Percentiles rank a stretch among this genome's conserved stretches.
These are phyloP conservation scores for Conistra vaccinii DNA, from an alignment of 2,888 invertebrate genomes.

Conservation along the genomic window DNA sequence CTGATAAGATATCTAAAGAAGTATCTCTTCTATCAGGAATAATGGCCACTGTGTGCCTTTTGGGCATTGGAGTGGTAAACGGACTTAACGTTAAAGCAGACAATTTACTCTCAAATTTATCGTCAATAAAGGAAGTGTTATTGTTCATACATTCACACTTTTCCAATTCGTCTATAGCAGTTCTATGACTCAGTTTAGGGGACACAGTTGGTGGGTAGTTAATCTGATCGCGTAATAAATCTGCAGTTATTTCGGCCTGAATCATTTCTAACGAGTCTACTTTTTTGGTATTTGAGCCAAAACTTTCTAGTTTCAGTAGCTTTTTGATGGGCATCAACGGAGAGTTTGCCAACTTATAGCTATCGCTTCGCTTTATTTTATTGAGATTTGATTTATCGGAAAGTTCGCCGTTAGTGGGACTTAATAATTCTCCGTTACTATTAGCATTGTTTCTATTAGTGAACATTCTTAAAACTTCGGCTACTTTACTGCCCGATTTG, in stretches of 20 bases:
- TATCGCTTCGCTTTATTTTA: slow-evolving; percentile 95
- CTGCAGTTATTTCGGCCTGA: slow-evolving; percentile 91
- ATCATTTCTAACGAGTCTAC: slow-evolving; percentile 90
- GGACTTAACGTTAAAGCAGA: slow-evolving; percentile 86
- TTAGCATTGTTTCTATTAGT: slow-evolving; percentile 80
- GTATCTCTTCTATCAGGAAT: slow-evolving; percentile 83
- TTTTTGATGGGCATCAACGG: slow-evolving; percentile 93
- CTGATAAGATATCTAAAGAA: slow-evolving; percentile 85
- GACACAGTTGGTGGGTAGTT: slow-evolving; percentile 93
- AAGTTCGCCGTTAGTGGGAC: slow-evolving; percentile 64
- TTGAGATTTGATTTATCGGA: slow-evolving; percentile 77
- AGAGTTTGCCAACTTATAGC: slow-evolving; percentile 95
- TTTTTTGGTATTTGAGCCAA: slow-evolving; percentile 85
- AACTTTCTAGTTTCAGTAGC: slow-evolving; percentile 89
- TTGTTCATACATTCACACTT: slow-evolving; percentile 80
- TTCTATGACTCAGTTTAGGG: slow-evolving; percentile 87
- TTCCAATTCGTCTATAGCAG: slow-evolving; percentile 77
- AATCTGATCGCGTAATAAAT: slow-evolving; percentile 92
- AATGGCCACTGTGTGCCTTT: slow-evolving; percentile 84
- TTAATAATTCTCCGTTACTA: slow-evolving; percentile 69
- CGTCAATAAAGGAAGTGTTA: slow-evolving; percentile 74
- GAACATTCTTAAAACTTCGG: slow-evolving; percentile 88
- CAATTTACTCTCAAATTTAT: slow-evolving; percentile 84
- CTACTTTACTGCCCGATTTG: slow-evolving; percentile 82
- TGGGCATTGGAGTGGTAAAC: slow-evolving; percentile 83